Base-by-base conservation (phyloP, 2,888 invertebrate genomes). In the Dryadula phaetusa region DNA sequence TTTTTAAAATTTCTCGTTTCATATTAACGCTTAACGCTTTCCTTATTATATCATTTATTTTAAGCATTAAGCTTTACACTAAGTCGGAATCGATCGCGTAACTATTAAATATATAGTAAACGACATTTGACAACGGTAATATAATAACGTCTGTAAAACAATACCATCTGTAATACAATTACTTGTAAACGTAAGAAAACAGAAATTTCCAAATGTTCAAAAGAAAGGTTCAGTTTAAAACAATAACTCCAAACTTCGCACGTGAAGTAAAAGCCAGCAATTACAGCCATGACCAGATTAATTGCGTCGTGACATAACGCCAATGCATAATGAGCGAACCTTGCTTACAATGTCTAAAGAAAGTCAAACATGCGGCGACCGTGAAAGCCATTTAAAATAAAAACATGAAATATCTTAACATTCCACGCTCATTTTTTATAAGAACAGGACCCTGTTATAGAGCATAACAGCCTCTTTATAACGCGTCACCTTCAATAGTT, bases 381-480 rank as follows among this genome's bases (percentile, higher is more conserved):
- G 89, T 87, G 90, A 91, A 91, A 90, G 89, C 82, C 70, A 71
- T 75, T 77, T 80, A 77, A 80, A 82, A 86, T 82, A 84, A 83
- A 83, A 82, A 75, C 80, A 82, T 82, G 81, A 79, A 74, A 72
- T 74, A 80, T 14, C 3, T 46, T 20, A 20, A 1, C 12, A 46
- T 20, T 0, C 3, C 20, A 20, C 0, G 12, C n/a, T n/a, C n/a
- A n/a, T n/a, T n/a, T n/a, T n/a, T n/a, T n/a, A n/a, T n/a, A n/a
- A n/a, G n/a, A n/a, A 8, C 10, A 28, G 28, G 28, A 28, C 3
- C 28, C 28, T 28, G 28, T 28, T 4, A 6, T 6, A 28, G 6
- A 28, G 28, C 28, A 4, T 28, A 28, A 28, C 3, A 4, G 28
- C 3, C 28, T 6, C 28, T 6, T 28, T 28, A 28, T 4, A 4